These are phyloP conservation scores for Glomeris maerens DNA, from an alignment of 1,140 invertebrate genomes.

Conservation along the genomic window DNA sequence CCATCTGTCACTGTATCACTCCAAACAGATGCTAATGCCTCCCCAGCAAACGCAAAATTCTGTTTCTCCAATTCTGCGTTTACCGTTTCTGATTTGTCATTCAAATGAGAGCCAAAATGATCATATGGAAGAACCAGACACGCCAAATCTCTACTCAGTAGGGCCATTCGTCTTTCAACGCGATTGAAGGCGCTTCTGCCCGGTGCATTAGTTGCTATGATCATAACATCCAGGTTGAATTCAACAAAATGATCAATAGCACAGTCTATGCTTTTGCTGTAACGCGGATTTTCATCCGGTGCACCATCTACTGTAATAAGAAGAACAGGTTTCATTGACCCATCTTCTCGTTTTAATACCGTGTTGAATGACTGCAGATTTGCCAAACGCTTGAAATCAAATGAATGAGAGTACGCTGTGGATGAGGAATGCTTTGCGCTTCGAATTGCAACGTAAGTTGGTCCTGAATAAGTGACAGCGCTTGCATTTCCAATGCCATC, in stretches of 20 bases:
- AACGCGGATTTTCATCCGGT: conserved; percentile 32
- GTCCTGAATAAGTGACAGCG: conserved; percentile 27
- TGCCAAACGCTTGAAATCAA: conserved; percentile 24
- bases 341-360: conserved; percentile 20
- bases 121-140: conserved; percentile 30
- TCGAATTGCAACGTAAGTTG: conserved; percentile 31
- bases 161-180: conserved; percentile 29
- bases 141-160: conserved; percentile 27
- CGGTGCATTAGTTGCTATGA: conserved; percentile 31
- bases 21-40: conserved; percentile 22
- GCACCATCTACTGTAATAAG: conserved; percentile 29
- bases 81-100: conserved; percentile 25
- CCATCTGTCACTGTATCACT: conserved; percentile 22
- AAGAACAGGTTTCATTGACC: conserved; percentile 27
- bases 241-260: conserved; percentile 28
- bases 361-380: conserved; percentile 19
- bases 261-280: conserved; percentile 24
- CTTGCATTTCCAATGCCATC: conserved; percentile 22
- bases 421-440: conserved; percentile 23
- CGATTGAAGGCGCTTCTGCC: conserved; percentile 27
- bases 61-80: conserved; percentile 25
- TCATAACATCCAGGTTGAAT: conserved; percentile 30
- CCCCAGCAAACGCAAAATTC: conserved; percentile 25
- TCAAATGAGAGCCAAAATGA: conserved; percentile 28
- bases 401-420: conserved; percentile 26